Base-by-base conservation (phyloP, 2,888 invertebrate genomes). In the Pyrgus malvae region DNA sequence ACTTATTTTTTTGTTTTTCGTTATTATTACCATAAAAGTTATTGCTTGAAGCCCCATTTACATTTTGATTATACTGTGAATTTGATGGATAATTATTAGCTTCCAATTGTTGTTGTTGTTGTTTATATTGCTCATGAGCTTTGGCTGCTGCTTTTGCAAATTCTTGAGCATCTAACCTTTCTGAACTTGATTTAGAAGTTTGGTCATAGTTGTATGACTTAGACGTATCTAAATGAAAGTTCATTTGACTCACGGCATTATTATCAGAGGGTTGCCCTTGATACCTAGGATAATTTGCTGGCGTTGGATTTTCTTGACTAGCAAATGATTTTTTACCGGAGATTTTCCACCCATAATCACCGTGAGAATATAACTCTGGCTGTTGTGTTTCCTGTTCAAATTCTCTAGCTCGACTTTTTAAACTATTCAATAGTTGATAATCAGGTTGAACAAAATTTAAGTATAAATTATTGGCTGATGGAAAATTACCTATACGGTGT, bases 321-420 rank as follows among this genome's bases (percentile, higher is more conserved):
- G 62, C 60, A n/a, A 67, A 59, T 19, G 79, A 70, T 57, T 83
- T 90, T 63, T 83, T 88, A n/a, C 78, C 82, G 2, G 74, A 69
- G 16, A 90, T 54, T 67, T 87, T 90, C 91, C 91, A 91, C 1
- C 91, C 90, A 62, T 82, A 91, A 61, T 91, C 90, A 8, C 90
- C 90, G 49, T 86, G 82, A 0, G 90, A 86, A 59, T 90, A 90
- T 25, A 70, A 62, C 9, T 77, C 78, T 48, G 75, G 63, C 55
- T 82, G 84, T 27, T 70, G 71, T 4, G 70, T 72, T 60, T 83
- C 83, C 46, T 77, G 79, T 37, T 88, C 85, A 7, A 73, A 55
- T 55, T 85, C 84, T 65, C 78, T 78, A 0, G 72, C 66, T 16
- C 75, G 72, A 54, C 66, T 62, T 69, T 76, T 86, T 8, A 73